A percentile compares a stretch with the other conserved stretches of the same genome.
phyloP scores from a whole-genome alignment of 2,797 vertebrate genomes.

The Sitta carolinensis region DNA sequence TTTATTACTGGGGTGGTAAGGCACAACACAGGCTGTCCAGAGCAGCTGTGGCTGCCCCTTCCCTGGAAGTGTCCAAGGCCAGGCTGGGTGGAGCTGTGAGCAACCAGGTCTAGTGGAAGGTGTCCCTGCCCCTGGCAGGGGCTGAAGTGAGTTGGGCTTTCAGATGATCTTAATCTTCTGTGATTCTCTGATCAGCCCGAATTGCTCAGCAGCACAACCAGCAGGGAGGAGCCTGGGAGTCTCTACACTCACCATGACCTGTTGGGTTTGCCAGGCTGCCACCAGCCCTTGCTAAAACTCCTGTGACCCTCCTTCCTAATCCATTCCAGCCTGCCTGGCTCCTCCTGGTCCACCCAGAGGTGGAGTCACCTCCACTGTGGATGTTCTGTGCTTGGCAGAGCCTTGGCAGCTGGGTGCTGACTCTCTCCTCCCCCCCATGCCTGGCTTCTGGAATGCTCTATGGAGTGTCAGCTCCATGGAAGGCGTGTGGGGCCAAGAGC shows the following conservation, averaged over 20 bases:
- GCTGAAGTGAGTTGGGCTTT: neutral
- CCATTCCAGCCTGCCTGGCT: neutral
- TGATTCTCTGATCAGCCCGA: neutral
- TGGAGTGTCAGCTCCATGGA: neutral
- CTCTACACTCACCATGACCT: rapidly evolving
- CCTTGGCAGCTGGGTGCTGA: rapidly evolving
- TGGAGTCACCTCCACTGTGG: neutral
- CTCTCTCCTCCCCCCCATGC: neutral
- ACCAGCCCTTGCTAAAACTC: neutral
- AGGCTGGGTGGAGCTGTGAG: neutral
- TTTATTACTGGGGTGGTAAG: neutral
- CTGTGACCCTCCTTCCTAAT: rapidly evolving
- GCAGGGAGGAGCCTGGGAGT: neutral
- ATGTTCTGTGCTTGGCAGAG: rapidly evolving
- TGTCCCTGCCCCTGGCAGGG: neutral
- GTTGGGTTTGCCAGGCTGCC: neutral
- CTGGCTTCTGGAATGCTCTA: neutral
- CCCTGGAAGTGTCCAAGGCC: neutral
- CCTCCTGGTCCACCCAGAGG: neutral
- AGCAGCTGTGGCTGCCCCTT: neutral
- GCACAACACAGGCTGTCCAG: neutral
- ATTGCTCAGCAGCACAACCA: neutral
- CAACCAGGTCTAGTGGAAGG: rapidly evolving
- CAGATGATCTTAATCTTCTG: neutral
- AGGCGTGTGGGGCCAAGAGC: neutral